These are phyloP conservation scores for Plotosus lineatus DNA, from an alignment of 2,113 vertebrate species.

Conservation along the genomic window DNA sequence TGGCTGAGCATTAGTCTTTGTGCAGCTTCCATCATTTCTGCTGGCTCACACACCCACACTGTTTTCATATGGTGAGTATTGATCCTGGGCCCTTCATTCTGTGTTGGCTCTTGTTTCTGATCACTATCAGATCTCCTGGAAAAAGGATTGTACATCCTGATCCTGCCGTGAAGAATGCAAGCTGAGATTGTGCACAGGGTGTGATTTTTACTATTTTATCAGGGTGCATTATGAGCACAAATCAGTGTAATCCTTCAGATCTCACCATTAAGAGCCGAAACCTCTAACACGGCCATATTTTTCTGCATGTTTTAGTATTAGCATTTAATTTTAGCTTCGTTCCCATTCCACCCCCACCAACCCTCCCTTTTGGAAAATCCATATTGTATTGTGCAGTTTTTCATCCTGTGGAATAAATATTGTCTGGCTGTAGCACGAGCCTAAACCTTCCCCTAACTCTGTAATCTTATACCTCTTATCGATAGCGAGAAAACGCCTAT, in stretches of 20 bases:
- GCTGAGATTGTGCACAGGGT: not conserved
- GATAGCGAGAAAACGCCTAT: conserved; percentile 23
- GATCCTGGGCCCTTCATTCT: conserved; percentile 44
- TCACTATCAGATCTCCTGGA: conserved; percentile 42
- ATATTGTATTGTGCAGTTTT: not conserved
- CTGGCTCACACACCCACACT: conserved; percentile 21
- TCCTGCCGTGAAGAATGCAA: conserved; percentile 7
- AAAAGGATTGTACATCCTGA: conserved; percentile 42
- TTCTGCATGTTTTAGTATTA: not conserved
- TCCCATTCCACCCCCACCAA: not conserved
- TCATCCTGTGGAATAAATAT: not conserved
- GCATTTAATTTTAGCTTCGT: not conserved
- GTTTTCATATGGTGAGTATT: conserved; percentile 48
- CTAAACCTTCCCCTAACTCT: not conserved
- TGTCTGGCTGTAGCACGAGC: not conserved
- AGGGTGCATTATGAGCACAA: not conserved
- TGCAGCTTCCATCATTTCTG: conserved; percentile 31
- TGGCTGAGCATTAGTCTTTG: conserved; percentile 47
- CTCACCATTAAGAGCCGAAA: not conserved
- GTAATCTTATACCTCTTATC: conserved; percentile 46
- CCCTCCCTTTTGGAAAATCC: not conserved
- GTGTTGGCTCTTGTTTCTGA: conserved; percentile 47
- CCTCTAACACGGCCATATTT: not conserved
- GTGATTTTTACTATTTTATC: not conserved
- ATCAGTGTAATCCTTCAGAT: not conserved